A percentile compares a stretch with the other conserved stretches of the same genome.
phyloP scores from a whole-genome alignment of 2,113 vertebrate species.

The Dipodomys ordii region DNA sequence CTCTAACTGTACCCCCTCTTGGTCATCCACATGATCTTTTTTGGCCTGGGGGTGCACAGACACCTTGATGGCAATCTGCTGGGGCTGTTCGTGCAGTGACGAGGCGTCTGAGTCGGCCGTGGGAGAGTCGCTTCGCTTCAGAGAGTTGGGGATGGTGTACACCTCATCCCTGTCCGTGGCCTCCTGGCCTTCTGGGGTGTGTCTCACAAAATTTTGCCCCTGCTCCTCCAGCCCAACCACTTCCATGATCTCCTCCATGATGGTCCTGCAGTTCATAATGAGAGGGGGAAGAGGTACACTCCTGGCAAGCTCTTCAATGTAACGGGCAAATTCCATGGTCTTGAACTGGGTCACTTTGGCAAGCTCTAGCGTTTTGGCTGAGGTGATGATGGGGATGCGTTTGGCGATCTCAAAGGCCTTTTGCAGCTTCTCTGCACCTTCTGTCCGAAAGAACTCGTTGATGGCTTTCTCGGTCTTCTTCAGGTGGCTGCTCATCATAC shows the following conservation, averaged over 20 bases:
- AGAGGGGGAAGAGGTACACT: constrained; percentile 98
- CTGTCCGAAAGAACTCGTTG: constrained; percentile 99
- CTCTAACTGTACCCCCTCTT: constrained; percentile 84
- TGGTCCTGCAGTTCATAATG: constrained; percentile 99
- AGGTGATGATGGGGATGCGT: constrained; percentile 98
- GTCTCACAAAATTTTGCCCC: constrained; percentile 94
- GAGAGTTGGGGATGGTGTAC: constrained; percentile 91
- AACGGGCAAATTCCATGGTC: constrained; percentile 99
- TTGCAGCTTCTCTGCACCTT: constrained; percentile 98
- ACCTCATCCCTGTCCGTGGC: constrained; percentile 87
- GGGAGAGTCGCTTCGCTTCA: constrained; percentile 92
- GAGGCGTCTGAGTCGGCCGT: constrained; percentile 94
- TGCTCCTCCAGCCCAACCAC: constrained; percentile 97
- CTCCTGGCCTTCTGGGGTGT: constrained; percentile 90
- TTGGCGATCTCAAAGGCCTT: constrained; percentile 99
- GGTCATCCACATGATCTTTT: constrained; percentile 87
- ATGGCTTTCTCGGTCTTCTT: constrained; percentile 99
- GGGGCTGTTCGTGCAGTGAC: constrained; percentile 94
- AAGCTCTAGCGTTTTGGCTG: constrained; percentile 97
- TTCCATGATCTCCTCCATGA: constrained; percentile 99
- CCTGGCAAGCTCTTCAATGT: constrained; percentile 97
- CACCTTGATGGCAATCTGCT: constrained; percentile 98
- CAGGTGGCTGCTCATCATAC: constrained; percentile 99
- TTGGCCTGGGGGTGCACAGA: constrained; percentile 92
- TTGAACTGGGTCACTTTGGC: constrained; percentile 99